Percentiles rank a stretch among this genome's conserved stretches.
These are phyloP conservation scores for Scartelaos histophorus DNA, from an alignment of 2,113 vertebrate genomes.

Conservation along the genomic window DNA sequence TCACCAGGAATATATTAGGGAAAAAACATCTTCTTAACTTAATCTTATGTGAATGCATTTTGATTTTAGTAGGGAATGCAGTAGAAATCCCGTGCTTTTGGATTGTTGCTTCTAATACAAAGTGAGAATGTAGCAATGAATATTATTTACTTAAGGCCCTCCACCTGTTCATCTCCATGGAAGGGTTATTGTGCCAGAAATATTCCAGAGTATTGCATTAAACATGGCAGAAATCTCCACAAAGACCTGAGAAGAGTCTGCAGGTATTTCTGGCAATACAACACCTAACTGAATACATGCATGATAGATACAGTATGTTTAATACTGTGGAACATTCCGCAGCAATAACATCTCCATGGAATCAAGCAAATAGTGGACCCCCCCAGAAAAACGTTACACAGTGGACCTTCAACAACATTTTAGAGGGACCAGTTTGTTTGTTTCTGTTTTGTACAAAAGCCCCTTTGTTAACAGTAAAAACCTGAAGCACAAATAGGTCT, in stretches of 20 bases:
- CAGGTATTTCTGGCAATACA: too few species aligned
- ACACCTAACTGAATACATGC: too few species aligned
- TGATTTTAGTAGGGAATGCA: neutral
- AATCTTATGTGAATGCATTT: neutral
- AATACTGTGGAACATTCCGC: neutral
- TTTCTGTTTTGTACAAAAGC: neutral
- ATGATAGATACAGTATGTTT: neutral
- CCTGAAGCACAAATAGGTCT: constrained; percentile 38
- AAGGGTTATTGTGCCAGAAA: too few species aligned
- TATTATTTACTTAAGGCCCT: too few species aligned
- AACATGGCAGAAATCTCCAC: too few species aligned
- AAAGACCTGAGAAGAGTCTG: too few species aligned
- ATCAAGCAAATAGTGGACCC: neutral
- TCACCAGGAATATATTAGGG: constrained; percentile 12
- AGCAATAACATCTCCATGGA: neutral
- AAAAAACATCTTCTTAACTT: neutral
- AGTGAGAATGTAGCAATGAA: too few species aligned
- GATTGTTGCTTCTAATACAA: too few species aligned
- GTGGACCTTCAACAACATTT: neutral
- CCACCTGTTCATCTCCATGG: too few species aligned
- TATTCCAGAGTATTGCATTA: too few species aligned
- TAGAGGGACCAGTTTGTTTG: neutral
- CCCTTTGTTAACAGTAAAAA: constrained; percentile 16
- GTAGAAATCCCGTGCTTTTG: neutral
- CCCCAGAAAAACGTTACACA: too few species aligned